Base-by-base conservation (phyloP, 2,888 invertebrate species). In the Drosophila picticornis region DNA sequence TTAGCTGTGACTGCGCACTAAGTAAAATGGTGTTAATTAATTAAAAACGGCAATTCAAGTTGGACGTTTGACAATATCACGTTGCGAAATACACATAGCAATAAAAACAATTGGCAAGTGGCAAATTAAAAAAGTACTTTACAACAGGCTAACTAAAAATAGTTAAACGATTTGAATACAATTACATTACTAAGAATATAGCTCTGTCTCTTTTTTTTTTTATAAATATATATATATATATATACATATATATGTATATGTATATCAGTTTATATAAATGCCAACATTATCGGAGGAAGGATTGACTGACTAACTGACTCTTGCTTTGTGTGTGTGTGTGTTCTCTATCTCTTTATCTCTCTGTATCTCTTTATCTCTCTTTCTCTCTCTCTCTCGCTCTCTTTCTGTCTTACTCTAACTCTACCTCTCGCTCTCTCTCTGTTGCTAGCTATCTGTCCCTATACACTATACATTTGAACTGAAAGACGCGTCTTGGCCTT, bases 401-500 rank as follows among this genome's bases (percentile, higher is more conserved):
- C 36, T 38, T 22, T 56, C 25, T 51, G 38, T 34, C 59, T 52
- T 16, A 46, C 25, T 9, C 27, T 46, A 16, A 46, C 22, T 36
- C 2, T 58, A 38, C 25, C 55, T 51, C 43, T 65, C 34, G 50
- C 67, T 58, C 31, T 60, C 56, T 38, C n/a, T 64, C 55, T 57
- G 34, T 72, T 52, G 64, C 77, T 77, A 62, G 36, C 64, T 77
- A 65, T 61, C 66, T 53, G 48, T 36, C 62, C 59, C 67, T 89
- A 86, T 83, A 90, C 86, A 91, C 92, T 91, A 88, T 91, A 91
- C 90, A 91, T 91, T 91, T 91, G 90, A 91, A 92, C 91, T 91
- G 88, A 92, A 92, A 84, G 85, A 85, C 83, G 82, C 82, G 52
- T 76, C 75, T 89, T 78, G 74, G 79, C 83, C 84, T 83, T 87